A percentile compares a stretch with the other conserved stretches of the same genome.
Conservation (phyloP, 2,113 vertebrate species). For the Callorhinus ursinus region DNA sequence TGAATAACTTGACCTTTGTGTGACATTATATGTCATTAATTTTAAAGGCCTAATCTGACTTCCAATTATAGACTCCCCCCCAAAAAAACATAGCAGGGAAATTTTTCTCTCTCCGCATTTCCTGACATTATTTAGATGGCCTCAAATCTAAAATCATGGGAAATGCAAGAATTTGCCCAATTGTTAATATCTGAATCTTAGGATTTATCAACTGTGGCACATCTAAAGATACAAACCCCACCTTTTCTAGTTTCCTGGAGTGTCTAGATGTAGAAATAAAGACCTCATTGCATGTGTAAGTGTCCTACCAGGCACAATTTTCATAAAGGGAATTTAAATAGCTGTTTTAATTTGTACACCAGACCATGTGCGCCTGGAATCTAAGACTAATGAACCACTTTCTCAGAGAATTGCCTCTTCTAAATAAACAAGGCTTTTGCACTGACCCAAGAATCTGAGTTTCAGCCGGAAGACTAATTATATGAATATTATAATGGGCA, state of each 20-base stretch:
- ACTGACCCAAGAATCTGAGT: constrained; percentile 51
- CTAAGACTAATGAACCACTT: constrained; percentile 58
- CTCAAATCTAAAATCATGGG: background rate
- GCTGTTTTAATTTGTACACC: constrained; percentile 49
- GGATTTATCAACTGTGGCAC: background rate
- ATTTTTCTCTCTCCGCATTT: background rate
- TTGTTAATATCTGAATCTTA: constrained; percentile 7
- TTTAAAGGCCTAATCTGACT: constrained; percentile 31
- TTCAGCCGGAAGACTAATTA: constrained; percentile 58
- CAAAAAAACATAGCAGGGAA: background rate
- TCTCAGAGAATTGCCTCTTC: constrained; percentile 35
- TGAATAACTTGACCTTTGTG: constrained; percentile 41
- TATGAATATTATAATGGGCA: constrained; percentile 45
- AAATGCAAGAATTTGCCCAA: background rate
- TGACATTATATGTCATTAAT: constrained; percentile 2
- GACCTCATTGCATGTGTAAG: background rate
- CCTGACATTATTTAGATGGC: background rate
- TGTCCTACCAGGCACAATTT: background rate
- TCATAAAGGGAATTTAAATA: constrained; percentile 59
- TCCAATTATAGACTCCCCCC: background rate
- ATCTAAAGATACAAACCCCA: background rate
- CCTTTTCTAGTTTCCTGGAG: constrained; percentile 1
- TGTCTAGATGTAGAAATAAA: constrained; percentile 40
- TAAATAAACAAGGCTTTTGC: constrained; percentile 68
- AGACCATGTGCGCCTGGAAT: background rate